Evolutionary conservation across 2,797 vertebrate species (phyloP), one percentile per base, ranked within the genome.

Genomic region (Bovichtus diacanthus): DNA sequence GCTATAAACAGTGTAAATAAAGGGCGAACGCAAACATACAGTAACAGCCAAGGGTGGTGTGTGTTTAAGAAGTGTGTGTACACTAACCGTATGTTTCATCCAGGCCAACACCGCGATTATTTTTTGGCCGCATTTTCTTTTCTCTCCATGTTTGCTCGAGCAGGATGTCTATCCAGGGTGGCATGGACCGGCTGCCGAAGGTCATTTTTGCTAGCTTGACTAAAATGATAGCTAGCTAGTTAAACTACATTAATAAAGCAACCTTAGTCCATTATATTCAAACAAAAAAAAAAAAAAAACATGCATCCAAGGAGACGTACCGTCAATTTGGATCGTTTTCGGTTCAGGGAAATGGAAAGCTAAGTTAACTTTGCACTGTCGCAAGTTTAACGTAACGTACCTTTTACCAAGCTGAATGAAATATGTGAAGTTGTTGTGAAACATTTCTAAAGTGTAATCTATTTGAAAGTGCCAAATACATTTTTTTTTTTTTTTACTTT

Each of bases 121-220:
- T 27, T 86, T 53, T 11, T 74, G 5, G 44, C 74, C 10, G 12
- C 83, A 1, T 87, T 63, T 36, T 76, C 15, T 5, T 74, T 87
- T 54, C n/a, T 86, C 36, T 44, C 74, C 49, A 89, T 91, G 87
- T 84, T 91, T 69, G 43, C 76, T 55, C 90, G 81, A n/a, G 63
- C 74, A 34, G 89, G 89, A 88, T 59, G 84, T 86, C 76, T 91
- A 29, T 15, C 75, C 56, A 70, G 84, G 70, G 70, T 25, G 60
- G 69, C 81, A 7, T 88, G 90, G 93, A 90, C 10, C 83, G 86
- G 85, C 78, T 91, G 81, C 60, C 84, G 88, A 91, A 94, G 93
- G 91, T 93, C 88, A 88, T 76, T 88, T 41, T 10, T 46, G 72
- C 47, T 61, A 53, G n/a, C 38, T 82, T 76, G 18, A 81, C n/a